A percentile compares a stretch with the other conserved stretches of the same genome.
Evolutionary conservation across 2,113 vertebrate species (phyloP).

Genomic region (Tiliqua scincoides): DNA sequence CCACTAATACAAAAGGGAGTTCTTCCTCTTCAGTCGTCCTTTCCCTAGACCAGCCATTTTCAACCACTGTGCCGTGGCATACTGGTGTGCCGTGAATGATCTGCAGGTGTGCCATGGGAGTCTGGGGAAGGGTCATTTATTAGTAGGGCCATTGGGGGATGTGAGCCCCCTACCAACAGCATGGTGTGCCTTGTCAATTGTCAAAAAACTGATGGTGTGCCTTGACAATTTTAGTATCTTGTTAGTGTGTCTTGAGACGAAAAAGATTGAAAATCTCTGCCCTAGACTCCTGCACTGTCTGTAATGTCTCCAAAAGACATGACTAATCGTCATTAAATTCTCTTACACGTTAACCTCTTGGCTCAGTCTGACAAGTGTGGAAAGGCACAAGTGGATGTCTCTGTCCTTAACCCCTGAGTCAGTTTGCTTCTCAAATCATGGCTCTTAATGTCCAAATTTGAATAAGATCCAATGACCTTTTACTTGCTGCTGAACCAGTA

Average conservation of each 20-base stretch:
- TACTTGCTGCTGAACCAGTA: constrained; percentile 37
- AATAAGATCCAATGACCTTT: constrained; percentile 28
- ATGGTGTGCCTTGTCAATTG: no score
- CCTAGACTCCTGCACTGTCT: neutral
- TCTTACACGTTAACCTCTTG: neutral
- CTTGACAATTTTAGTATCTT: no score
- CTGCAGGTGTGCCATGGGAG: no score
- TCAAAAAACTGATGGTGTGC: no score
- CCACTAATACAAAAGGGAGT: neutral
- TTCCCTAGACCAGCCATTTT: no score
- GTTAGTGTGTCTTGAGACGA: no score
- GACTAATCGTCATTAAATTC: constrained; percentile 20
- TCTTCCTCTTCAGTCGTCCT: neutral
- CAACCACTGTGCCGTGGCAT: no score
- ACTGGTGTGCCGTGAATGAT: no score
- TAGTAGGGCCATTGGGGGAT: no score
- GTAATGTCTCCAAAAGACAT: neutral
- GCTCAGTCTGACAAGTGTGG: neutral
- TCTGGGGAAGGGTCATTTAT: no score
- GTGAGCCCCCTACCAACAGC: no score
- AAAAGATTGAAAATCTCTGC: no score
- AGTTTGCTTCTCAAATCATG: constrained; percentile 7
- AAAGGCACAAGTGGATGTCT: neutral
- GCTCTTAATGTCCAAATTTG: constrained; percentile 7
- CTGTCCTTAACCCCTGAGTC: neutral